These are phyloP conservation scores for Myxocyprinus asiaticus DNA, from an alignment of 2,113 vertebrate species.

Conservation along the genomic window DNA sequence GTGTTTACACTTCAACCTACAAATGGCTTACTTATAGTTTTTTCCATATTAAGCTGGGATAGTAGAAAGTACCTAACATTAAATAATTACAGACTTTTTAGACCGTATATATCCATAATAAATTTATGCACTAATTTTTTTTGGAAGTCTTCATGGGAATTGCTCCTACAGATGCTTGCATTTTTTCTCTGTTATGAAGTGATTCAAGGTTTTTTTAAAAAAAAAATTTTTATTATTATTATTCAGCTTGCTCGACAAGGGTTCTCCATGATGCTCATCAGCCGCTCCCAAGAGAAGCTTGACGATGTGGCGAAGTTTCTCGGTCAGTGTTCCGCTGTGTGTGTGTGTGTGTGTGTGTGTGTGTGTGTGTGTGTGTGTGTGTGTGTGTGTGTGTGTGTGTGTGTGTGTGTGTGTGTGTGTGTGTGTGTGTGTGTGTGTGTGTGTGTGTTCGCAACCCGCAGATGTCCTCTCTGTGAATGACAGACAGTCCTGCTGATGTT, in stretches of 20 bases:
- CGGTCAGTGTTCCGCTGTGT: conserved; percentile 71
- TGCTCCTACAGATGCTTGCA: too few species aligned
- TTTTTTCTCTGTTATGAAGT: too few species aligned
- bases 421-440: not conserved
- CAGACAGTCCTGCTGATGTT: conserved; percentile 44
- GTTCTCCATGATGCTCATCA: conserved; percentile 89
- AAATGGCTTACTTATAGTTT: too few species aligned
- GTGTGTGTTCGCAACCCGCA: not conserved
- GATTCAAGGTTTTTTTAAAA: not conserved
- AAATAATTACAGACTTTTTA: too few species aligned
- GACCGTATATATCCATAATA: too few species aligned
- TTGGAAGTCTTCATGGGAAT: too few species aligned
- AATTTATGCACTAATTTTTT: too few species aligned
- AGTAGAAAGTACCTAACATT: too few species aligned
- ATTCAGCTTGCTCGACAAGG: conserved; percentile 86
- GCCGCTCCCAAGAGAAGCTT: conserved; percentile 90
- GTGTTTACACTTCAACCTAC: too few species aligned
- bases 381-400: not conserved
- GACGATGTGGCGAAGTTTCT: conserved; percentile 86
- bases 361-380: conserved; percentile 1
- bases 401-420: not conserved
- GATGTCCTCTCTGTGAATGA: conserved; percentile 36
- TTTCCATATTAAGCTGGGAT: too few species aligned
- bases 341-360: not conserved
- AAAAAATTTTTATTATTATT: not conserved